Base-by-base conservation (phyloP, 2,797 vertebrate genomes). In the Propithecus deckenii region DNA sequence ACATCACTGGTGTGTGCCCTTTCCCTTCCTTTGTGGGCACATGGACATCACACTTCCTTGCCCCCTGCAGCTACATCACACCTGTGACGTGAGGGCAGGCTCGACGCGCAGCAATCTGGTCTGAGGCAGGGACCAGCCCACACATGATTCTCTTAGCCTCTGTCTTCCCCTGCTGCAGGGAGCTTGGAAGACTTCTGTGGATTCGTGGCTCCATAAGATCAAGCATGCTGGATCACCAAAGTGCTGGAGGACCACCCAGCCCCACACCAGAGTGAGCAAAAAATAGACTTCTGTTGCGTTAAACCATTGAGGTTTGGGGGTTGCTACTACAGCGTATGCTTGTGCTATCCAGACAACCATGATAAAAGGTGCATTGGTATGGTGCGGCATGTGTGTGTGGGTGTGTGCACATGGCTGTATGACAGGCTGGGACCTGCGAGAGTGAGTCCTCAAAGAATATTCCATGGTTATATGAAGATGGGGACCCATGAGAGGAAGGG, bases 21-120 rank as follows among this genome's bases (percentile, higher is more conserved):
- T 6, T 78, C 28, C 35, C 12, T 87, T 83, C 18, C 28, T 83
- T 78, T 46, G 5, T 28, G 11, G 28, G 5, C 17, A 55, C 3
- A 5, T 7, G 11, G 41, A 41, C 5, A 46, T 57, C 8, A 83
- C 0, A 30, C 11, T 63, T 72, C 14, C 10, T 18, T n/a, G 55
- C 0, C 20, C 25, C 6, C 63, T 57, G 9, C 5, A 17, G 35
- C 63, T 50, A n/a, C 28, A 50, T 7, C 46, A 23, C 87, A 20
- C 69, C n/a, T 23, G 22, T 30, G 80, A 74, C 10, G 74, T 28
- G 14, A 86, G 28, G 22, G 18, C 52, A 4, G 46, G n/a, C 2
- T 4, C 0, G 0, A 1, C 5, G 13, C 23, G 15, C n/a, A 12
- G 25, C 3, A 5, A 12, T 59, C 48, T 83, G 23, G n/a, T 9